A percentile compares a stretch with the other conserved stretches of the same genome.
These are phyloP conservation scores for Zygaena filipendulae DNA, from an alignment of 2,888 invertebrate genomes.

Conservation along the genomic window DNA sequence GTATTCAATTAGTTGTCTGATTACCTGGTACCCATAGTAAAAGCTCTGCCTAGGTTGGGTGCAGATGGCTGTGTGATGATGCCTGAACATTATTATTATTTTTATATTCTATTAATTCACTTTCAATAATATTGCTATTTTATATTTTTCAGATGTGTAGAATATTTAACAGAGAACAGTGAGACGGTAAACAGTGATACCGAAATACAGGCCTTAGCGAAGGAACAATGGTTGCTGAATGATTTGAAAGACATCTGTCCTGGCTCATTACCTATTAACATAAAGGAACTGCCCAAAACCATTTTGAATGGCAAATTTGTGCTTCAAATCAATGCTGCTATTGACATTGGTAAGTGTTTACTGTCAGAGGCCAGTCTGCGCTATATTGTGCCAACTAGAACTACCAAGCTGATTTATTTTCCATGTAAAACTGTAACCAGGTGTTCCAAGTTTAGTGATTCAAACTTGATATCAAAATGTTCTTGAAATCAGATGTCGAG, in stretches of 20 bases:
- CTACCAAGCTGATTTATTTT: background rate
- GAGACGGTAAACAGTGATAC: conserved; percentile 38
- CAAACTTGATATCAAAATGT: no score
- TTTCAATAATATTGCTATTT: background rate
- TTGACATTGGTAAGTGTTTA: conserved; percentile 72
- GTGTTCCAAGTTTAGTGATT: no score
- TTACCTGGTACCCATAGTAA: no score
- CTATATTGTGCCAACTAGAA: background rate
- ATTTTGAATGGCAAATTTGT: conserved; percentile 65
- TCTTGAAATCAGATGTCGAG: no score
- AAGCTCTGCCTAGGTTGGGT: no score
- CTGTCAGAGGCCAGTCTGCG: conserved; percentile 19
- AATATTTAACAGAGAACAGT: conserved; percentile 58
- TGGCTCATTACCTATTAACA: conserved; percentile 68
- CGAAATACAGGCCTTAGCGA: conserved; percentile 68
- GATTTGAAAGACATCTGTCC: conserved; percentile 73
- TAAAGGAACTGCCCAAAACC: conserved; percentile 50
- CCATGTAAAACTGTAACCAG: no score
- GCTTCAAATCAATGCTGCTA: conserved; percentile 70
- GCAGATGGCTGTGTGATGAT: no score
- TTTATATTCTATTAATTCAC: background rate
- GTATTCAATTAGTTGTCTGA: no score
- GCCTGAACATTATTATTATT: no score
- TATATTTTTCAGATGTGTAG: conserved; percentile 50
- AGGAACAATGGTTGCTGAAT: conserved; percentile 74